Evolutionary conservation across 2,888 invertebrate genomes (phyloP).

Genomic region (Hecatera dysodea): DNA sequence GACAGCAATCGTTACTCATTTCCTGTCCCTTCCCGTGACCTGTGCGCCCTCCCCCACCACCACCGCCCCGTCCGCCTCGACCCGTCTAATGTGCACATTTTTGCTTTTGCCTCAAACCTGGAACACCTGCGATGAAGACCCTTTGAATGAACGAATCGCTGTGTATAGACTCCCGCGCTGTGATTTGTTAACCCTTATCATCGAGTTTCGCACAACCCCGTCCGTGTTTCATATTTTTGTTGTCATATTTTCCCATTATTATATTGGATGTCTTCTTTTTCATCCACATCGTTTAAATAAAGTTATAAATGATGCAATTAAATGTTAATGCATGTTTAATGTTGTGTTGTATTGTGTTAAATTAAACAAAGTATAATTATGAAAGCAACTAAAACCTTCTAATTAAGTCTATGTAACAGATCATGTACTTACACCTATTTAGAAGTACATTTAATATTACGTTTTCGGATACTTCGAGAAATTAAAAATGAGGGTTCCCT

Average conservation of each 20-base stretch:
- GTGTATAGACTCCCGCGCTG: slow-evolving; percentile 58
- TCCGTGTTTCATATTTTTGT: slow-evolving; percentile 52
- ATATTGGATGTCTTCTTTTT: slow-evolving; percentile 52
- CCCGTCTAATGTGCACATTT: slow-evolving; percentile 79
- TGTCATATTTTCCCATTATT: slow-evolving; percentile 56
- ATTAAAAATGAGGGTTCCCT: slow-evolving; percentile 13
- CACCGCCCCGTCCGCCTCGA: slow-evolving; percentile 57
- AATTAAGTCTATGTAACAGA: slow-evolving; percentile 3
- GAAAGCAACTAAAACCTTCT: slow-evolving; percentile 31
- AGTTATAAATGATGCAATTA: slow-evolving; percentile 52
- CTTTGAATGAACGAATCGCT: slow-evolving; percentile 70
- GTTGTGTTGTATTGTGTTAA: slow-evolving; percentile 69
- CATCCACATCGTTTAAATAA: slow-evolving; percentile 52
- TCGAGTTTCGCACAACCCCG: slow-evolving; percentile 44
- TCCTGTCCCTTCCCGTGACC: slow-evolving; percentile 82
- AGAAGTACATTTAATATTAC: slow-evolving; percentile 1
- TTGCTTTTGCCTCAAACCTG: slow-evolving; percentile 73
- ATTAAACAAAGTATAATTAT: slow-evolving; percentile 32
- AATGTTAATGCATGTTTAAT: slow-evolving; percentile 68
- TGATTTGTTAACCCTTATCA: slow-evolving; percentile 65
- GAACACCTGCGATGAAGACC: slow-evolving; percentile 72
- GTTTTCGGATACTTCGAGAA: slow-evolving; percentile 14
- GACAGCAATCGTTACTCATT: slow-evolving; percentile 87
- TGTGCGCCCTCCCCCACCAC: slow-evolving; percentile 61
- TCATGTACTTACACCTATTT: slow-evolving; percentile 13